A percentile compares a stretch with the other conserved stretches of the same genome.
Evolutionary conservation across 2,888 invertebrate genomes (phyloP).

Genomic region (Epistrophe eligans): DNA sequence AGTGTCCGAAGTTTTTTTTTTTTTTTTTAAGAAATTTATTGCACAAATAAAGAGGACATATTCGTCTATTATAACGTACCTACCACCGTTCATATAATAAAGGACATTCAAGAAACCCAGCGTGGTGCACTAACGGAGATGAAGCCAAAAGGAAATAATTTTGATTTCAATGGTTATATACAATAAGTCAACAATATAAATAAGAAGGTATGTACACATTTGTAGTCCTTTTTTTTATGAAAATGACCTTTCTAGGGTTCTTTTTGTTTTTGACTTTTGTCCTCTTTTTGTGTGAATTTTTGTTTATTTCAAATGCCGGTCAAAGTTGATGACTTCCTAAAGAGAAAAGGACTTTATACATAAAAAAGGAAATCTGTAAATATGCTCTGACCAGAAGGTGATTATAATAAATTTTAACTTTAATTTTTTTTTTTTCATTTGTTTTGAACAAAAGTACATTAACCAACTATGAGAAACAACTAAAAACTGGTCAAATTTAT

Average conservation of each 20-base stretch:
- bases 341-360: background rate
- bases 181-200: constrained; percentile 31
- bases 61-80: constrained; percentile 54
- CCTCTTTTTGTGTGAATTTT: constrained; percentile 16
- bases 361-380: constrained; percentile 38
- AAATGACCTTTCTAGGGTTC: background rate
- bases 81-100: background rate
- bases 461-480: too few relatives aligned
- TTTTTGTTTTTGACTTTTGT: constrained; percentile 8
- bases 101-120: constrained; percentile 46
- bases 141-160: constrained; percentile 49
- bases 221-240: constrained; percentile 7
- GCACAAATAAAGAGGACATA: constrained; percentile 69
- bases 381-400: constrained; percentile 54
- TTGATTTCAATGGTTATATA: constrained; percentile 28
- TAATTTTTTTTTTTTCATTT: constrained; percentile 57
- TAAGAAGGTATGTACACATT: constrained; percentile 41
- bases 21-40: constrained; percentile 51
- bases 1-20: constrained; percentile 58
- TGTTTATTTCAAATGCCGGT: constrained; percentile 39
- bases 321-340: constrained; percentile 1
- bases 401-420: constrained; percentile 65
- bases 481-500: too few relatives aligned
- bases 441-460: background rate
- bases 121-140: constrained; percentile 21